Conservation (phyloP, 1,140 invertebrate species). For the Panulirus ornatus region DNA sequence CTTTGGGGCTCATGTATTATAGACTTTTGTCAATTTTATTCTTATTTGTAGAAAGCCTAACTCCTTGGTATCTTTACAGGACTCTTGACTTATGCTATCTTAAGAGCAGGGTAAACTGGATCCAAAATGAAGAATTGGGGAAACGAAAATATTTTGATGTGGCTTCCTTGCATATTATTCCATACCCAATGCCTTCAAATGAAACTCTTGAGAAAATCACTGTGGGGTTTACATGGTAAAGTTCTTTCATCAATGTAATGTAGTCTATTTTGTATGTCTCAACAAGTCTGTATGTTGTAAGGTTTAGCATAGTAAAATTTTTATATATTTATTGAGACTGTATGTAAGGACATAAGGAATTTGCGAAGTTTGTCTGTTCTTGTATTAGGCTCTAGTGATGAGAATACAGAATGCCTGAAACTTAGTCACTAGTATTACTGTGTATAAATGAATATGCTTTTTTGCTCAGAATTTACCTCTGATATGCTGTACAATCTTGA, state of each 20-base stretch:
- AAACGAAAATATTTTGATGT: neutral
- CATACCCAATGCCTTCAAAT: neutral
- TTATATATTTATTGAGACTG: neutral
- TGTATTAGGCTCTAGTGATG: neutral
- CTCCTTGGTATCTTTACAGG: too few relatives aligned
- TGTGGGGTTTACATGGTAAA: neutral
- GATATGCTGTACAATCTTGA: neutral
- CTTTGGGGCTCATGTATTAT: too few relatives aligned
- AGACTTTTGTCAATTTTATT: too few relatives aligned
- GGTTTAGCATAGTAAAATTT: neutral
- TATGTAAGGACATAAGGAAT: neutral
- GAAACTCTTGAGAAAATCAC: neutral
- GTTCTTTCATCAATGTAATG: neutral
- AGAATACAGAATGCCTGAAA: neutral
- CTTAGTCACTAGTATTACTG: neutral
- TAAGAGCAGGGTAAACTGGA: constrained; percentile 4
- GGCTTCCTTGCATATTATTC: neutral
- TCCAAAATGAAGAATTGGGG: neutral
- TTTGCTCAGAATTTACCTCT: neutral
- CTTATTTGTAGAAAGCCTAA: too few relatives aligned
- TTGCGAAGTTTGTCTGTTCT: neutral
- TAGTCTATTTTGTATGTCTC: neutral
- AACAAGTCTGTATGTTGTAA: neutral
- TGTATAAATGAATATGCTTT: neutral
- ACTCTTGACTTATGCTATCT: neutral